phyloP scores from a whole-genome alignment of 2,113 vertebrate genomes.

The Hiodon alosoides region DNA sequence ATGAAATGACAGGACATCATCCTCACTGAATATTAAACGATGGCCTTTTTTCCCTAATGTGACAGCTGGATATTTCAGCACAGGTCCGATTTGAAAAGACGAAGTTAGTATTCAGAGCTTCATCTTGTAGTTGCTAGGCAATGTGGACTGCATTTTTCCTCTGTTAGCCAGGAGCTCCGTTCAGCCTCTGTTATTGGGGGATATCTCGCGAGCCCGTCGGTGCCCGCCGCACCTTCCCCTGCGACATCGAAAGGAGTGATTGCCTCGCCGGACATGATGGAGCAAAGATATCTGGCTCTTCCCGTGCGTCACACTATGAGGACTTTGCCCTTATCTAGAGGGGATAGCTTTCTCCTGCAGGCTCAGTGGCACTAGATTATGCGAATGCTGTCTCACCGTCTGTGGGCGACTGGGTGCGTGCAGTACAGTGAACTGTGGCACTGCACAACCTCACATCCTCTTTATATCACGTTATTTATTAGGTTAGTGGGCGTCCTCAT shows the following conservation, averaged over 20 bases:
- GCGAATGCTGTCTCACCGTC: not conserved
- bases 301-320: not conserved
- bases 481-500: too few relatives aligned
- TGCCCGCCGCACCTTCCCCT: not conserved
- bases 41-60: too few relatives aligned
- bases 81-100: not conserved
- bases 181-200: conserved; percentile 29
- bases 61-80: not conserved
- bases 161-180: not conserved
- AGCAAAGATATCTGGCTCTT: conserved; percentile 27
- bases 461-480: too few relatives aligned
- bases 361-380: not conserved
- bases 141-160: not conserved
- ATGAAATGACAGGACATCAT: too few relatives aligned
- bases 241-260: too few relatives aligned
- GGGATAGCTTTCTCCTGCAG: not conserved
- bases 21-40: too few relatives aligned
- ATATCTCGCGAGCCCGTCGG: conserved; percentile 46
- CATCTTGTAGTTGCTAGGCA: not conserved
- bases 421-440: too few relatives aligned
- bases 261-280: conserved; percentile 15
- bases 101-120: not conserved
- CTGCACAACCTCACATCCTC: too few relatives aligned
- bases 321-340: not conserved
- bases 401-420: not conserved